Base-by-base conservation (phyloP, 2,113 vertebrate species). In the Poeciliopsis occidentalis region DNA sequence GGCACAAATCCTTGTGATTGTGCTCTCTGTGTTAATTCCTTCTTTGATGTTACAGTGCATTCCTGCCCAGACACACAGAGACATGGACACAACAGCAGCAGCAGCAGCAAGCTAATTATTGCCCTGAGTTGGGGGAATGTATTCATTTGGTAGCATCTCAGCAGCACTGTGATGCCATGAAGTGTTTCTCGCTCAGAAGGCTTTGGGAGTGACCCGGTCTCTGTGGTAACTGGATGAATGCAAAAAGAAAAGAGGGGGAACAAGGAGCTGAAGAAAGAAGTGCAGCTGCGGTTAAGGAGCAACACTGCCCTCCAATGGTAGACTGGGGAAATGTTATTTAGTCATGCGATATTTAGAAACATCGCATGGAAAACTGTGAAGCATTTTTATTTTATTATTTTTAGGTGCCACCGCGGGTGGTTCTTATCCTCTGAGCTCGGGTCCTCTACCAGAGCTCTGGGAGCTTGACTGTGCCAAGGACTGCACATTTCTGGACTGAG, bases 271-370 rank as follows among this genome's bases (percentile, higher is more conserved):
- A 37, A 27, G 26, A 54, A 12, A 54, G 2, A 65, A 83, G 69
- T 34, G 51, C 10, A 67, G 27, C 0, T 30, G 44, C 31, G 8
- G 51, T 61, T 72, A 70, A 68, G 64, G 78, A 70, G n/a, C 87
- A 81, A 89, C 19, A 90, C 73, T 93, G 93, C 85, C 91, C 89
- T 81, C 92, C 69, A 60, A 64, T 86, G 93, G 90, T 61, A 19
- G 22, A 4, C 4, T 0, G 8, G 13, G 30, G 62, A 78, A 68
- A 11, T 71, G 64, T 65, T 0, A 1, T 57, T 57, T n/a, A n/a
- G 51, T 57, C 6, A 27, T 27, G 27, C 27, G 27, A 27, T 27
- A 27, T 27, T 27, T 27, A 27, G 27, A 27, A 34, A 13, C 1
- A 8, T 26, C 4, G 15, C 37, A 73, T 2, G 19, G 2, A 57